Evolutionary conservation across 1,140 invertebrate species (phyloP).

Genomic region (Chironomus tepperi): DNA sequence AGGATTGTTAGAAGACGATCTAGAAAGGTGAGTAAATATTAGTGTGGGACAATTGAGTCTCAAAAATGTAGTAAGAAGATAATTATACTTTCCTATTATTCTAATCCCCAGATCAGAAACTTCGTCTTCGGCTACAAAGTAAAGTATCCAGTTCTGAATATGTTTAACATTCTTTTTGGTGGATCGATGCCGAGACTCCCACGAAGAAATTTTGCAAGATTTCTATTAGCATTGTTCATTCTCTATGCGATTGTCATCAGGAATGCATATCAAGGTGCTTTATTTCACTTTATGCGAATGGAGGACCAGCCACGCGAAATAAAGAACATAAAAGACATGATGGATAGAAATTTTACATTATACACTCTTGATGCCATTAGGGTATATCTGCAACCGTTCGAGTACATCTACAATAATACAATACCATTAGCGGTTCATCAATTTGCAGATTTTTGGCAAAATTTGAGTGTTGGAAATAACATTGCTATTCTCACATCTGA

Average conservation of each 20-base stretch:
- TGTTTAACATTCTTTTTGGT: background rate
- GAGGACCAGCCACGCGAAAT: background rate
- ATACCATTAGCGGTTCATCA: background rate
- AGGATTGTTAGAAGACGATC: background rate
- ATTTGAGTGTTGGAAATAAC: background rate
- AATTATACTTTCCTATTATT: no score
- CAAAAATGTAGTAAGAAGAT: no score
- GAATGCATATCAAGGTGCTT: background rate
- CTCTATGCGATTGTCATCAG: background rate
- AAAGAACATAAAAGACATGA: background rate
- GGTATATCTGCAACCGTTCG: background rate
- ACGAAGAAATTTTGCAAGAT: background rate
- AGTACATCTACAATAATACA: background rate
- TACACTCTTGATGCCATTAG: background rate
- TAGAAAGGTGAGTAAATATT: background rate
- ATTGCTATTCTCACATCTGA: background rate
- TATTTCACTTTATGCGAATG: background rate
- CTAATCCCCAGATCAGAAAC: background rate
- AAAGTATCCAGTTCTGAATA: background rate
- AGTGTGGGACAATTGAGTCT: no score
- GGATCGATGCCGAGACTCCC: background rate
- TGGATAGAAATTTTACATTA: background rate
- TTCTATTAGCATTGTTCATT: background rate
- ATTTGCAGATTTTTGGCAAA: background rate
- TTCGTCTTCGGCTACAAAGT: background rate